These are phyloP conservation scores for Chloroclysta siterata DNA, from an alignment of 2,888 invertebrate genomes.

Conservation along the genomic window DNA sequence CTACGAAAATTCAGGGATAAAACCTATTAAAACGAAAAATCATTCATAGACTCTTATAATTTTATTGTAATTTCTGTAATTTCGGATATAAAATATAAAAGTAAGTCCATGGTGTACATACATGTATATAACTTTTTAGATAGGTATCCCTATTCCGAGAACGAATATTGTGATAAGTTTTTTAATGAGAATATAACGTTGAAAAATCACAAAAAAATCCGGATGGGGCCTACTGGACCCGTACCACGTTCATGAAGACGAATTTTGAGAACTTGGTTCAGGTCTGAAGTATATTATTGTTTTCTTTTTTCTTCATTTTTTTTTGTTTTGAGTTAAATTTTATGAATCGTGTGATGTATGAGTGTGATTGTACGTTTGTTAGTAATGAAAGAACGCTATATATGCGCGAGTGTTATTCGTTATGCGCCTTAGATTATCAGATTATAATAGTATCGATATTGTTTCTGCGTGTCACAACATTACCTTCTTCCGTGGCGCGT, in stretches of 20 bases:
- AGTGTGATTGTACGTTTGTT: constrained; percentile 50
- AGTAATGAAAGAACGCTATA: constrained; percentile 60
- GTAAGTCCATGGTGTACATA: constrained; percentile 69
- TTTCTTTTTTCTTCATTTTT: constrained; percentile 55
- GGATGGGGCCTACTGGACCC: constrained; percentile 68
- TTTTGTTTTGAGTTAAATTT: constrained; percentile 76
- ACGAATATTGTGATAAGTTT: constrained; percentile 67
- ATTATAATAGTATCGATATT: constrained; percentile 58
- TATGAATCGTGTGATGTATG: constrained; percentile 66
- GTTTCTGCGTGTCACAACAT: constrained; percentile 57
- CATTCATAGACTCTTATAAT: constrained; percentile 14
- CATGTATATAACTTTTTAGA: constrained; percentile 60
- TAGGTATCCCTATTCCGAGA: constrained; percentile 62
- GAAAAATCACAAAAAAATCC: constrained; percentile 66
- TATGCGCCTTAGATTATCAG: constrained; percentile 66
- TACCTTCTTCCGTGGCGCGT: constrained; percentile 46
- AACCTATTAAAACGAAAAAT: constrained; percentile 14
- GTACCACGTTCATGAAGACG: constrained; percentile 58
- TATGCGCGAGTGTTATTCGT: constrained; percentile 79
- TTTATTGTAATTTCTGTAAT: constrained; percentile 30
- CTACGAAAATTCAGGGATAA: constrained; percentile 4
- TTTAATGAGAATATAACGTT: constrained; percentile 48
- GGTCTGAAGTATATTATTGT: constrained; percentile 51
- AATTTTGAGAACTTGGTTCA: constrained; percentile 40
- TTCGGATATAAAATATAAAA: constrained; percentile 52